Evolutionary conservation across 1,140 invertebrate genomes (phyloP).

Genomic region (Vanessa atalanta): DNA sequence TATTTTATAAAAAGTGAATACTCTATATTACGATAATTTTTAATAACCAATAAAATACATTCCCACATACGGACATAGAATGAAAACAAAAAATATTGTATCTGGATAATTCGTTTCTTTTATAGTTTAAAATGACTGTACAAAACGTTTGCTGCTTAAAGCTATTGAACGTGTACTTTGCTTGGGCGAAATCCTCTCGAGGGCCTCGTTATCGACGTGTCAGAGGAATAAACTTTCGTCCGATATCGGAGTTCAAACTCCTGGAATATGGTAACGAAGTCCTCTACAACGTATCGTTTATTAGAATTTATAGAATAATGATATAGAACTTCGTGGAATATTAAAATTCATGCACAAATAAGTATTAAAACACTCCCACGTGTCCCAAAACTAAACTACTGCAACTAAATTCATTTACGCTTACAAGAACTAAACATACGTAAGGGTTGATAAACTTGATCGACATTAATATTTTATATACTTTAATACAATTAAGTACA

Average conservation of each 20-base stretch:
- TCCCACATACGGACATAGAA: too few relatives aligned
- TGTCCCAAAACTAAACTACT: too few relatives aligned
- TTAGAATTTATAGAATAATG: conserved; percentile 3
- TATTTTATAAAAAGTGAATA: too few relatives aligned
- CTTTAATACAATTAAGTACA: too few relatives aligned
- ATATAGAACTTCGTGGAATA: background rate
- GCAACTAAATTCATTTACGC: too few relatives aligned
- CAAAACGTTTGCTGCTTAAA: conserved; percentile 3
- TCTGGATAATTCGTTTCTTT: background rate
- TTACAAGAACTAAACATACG: too few relatives aligned
- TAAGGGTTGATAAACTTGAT: too few relatives aligned
- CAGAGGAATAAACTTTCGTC: conserved; percentile 20
- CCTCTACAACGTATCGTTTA: background rate
- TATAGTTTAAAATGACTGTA: background rate
- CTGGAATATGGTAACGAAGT: conserved; percentile 17
- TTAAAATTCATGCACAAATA: background rate
- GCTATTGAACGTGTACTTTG: conserved; percentile 9
- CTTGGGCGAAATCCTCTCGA: conserved; percentile 2
- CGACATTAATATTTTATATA: too few relatives aligned
- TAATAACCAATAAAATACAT: too few relatives aligned
- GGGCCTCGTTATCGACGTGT: conserved; percentile 25
- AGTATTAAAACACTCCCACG: background rate
- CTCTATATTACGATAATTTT: too few relatives aligned
- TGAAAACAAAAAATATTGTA: too few relatives aligned
- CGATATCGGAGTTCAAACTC: conserved; percentile 18